phyloP scores from a whole-genome alignment of 2,888 invertebrate species.

The Drosophila cognata region DNA sequence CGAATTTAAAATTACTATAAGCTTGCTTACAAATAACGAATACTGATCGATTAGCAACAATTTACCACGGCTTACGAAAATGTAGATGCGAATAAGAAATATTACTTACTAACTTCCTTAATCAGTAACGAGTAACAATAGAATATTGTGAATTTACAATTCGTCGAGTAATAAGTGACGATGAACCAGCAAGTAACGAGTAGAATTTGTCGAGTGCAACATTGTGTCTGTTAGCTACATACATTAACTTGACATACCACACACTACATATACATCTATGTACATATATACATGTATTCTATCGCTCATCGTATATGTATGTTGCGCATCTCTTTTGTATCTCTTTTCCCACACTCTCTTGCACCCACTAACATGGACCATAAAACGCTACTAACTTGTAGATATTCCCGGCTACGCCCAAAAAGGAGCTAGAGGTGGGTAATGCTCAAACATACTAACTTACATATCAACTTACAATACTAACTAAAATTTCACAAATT shows the following conservation, averaged over 20 bases:
- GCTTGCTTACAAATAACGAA: not conserved
- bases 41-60: not conserved
- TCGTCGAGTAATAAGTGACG: not conserved
- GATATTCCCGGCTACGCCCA: conserved; percentile 85
- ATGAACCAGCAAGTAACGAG: not conserved
- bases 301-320: conserved; percentile 44
- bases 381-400: conserved; percentile 68
- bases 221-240: not conserved
- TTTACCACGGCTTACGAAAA: not conserved
- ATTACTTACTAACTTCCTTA: not conserved
- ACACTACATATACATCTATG: not conserved
- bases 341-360: conserved; percentile 46
- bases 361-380: conserved; percentile 56
- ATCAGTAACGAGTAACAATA: not conserved
- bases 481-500: not conserved
- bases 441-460: conserved; percentile 29
- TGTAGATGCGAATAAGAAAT: not conserved
- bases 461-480: not conserved
- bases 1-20: not conserved
- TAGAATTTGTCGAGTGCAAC: not conserved
- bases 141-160: not conserved
- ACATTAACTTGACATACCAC: not conserved
- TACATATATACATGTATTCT: not conserved
- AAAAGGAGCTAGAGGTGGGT: conserved; percentile 85
- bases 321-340: conserved; percentile 52